These are phyloP conservation scores for Diloba caeruleocephala DNA, from an alignment of 2,888 invertebrate genomes.

Conservation along the genomic window DNA sequence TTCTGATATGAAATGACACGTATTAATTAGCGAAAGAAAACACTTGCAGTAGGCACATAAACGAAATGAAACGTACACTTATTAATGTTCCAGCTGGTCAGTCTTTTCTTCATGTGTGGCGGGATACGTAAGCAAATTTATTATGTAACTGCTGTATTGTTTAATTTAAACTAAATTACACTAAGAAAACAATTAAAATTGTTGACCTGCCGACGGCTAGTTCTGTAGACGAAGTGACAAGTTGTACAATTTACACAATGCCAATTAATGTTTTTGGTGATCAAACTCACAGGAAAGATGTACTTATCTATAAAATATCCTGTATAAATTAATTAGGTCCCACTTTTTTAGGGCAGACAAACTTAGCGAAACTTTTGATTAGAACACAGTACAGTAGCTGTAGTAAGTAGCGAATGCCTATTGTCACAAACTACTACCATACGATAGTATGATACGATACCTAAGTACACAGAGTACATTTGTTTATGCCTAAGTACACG, in stretches of 20 bases:
- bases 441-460: no score
- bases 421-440: no score
- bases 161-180: slow-evolving; percentile 16
- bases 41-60: slow-evolving; percentile 34
- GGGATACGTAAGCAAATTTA: slow-evolving; percentile 28
- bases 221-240: slow-evolving; percentile 8
- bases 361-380: no score
- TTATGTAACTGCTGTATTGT: slow-evolving; percentile 24
- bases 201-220: slow-evolving; percentile 1
- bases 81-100: slow-evolving; percentile 27
- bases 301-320: no score
- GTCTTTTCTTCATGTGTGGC: slow-evolving; percentile 12
- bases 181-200: slow-evolving; percentile 14
- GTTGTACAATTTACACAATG: not conserved
- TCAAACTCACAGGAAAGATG: no score
- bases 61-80: slow-evolving; percentile 26
- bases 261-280: not conserved
- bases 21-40: slow-evolving; percentile 30
- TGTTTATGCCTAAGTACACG: no score
- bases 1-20: slow-evolving; percentile 42
- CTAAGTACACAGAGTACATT: no score
- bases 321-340: no score
- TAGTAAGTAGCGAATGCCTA: no score
- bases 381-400: no score
- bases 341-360: no score